phyloP scores from a whole-genome alignment of 2,888 invertebrate genomes.

The Tetragonula carbonaria region DNA sequence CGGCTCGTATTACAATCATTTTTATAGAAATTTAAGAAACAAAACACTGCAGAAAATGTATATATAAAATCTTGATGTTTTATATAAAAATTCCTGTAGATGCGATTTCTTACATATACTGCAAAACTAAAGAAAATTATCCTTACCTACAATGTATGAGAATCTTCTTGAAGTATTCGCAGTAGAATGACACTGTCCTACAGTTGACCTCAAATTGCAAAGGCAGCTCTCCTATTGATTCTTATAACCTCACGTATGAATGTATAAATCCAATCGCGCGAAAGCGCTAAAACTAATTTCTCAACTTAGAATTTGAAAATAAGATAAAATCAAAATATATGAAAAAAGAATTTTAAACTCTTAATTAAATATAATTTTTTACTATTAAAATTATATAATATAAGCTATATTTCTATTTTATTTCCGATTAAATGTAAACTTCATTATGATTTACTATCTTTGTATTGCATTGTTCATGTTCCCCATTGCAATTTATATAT shows the following conservation, averaged over 20 bases:
- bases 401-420: neutral
- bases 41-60: slow-evolving; percentile 22
- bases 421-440: neutral
- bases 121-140: slow-evolving; percentile 38
- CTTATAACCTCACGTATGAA: slow-evolving; percentile 9
- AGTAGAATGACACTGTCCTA: slow-evolving; percentile 80
- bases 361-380: neutral
- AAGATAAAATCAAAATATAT: neutral
- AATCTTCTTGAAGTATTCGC: slow-evolving; percentile 71
- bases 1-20: slow-evolving; percentile 72
- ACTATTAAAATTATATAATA: slow-evolving; percentile 24
- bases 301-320: neutral
- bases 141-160: slow-evolving; percentile 74
- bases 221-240: slow-evolving; percentile 58
- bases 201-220: slow-evolving; percentile 73
- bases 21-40: slow-evolving; percentile 7
- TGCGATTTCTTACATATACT: slow-evolving; percentile 13
- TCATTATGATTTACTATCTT: slow-evolving; percentile 5
- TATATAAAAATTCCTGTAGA: neutral
- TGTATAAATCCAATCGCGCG: slow-evolving; percentile 2
- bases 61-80: neutral
- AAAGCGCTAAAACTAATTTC: neutral
- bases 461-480: slow-evolving; percentile 3
- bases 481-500: neutral
- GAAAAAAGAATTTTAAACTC: neutral